Conservation (phyloP, 2,888 invertebrate genomes). For the Clostera curtula region DNA sequence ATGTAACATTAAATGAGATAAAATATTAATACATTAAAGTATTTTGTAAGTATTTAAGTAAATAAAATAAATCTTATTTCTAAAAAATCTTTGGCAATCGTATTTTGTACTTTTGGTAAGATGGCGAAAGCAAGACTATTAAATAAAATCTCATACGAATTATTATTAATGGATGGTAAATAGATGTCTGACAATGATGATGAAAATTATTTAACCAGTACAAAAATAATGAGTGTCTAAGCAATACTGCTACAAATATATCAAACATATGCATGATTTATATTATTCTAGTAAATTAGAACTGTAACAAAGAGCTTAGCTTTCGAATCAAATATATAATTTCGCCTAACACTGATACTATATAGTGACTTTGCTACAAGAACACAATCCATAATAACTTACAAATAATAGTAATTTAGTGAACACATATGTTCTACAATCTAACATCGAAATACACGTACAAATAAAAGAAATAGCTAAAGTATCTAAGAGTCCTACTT, state of each 20-base stretch:
- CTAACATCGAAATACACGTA: conserved; percentile 11
- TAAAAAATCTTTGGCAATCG: conserved; percentile 46
- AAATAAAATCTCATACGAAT: conserved; percentile 18
- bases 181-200: no score
- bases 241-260: no score
- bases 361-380: conserved; percentile 11
- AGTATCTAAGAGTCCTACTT: no score
- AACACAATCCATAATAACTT: conserved; percentile 14
- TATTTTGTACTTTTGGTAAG: conserved; percentile 41
- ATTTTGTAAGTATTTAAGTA: conserved; percentile 16
- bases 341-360: conserved; percentile 15
- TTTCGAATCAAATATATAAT: conserved; percentile 14
- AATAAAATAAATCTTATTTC: conserved; percentile 9
- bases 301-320: no score
- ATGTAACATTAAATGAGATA: conserved; percentile 22
- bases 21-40: conserved; percentile 16
- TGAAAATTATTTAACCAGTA: no score
- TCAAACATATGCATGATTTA: no score
- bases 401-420: conserved; percentile 12
- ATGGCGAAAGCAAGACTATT: conserved; percentile 20
- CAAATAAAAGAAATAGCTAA: neutral
- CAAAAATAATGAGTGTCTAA: no score
- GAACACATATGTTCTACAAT: conserved; percentile 15
- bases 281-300: no score
- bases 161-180: no score